phyloP scores from a whole-genome alignment of 2,113 vertebrate genomes.

The Ciconia stormi region DNA sequence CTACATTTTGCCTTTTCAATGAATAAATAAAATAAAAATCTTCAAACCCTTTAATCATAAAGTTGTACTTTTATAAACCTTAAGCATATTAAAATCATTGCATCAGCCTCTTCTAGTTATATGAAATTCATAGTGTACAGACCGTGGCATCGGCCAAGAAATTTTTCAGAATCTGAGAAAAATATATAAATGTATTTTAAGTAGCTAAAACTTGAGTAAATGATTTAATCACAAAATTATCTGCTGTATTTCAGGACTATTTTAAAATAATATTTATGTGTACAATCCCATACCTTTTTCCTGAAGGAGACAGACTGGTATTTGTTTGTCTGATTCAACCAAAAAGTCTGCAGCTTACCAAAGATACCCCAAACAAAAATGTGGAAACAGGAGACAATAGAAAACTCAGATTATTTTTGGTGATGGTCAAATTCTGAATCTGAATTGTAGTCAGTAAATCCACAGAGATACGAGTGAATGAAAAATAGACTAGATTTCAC shows the following conservation, averaged over 20 bases:
- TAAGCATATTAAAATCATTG: not conserved
- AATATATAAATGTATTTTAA: not conserved
- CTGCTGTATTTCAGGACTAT: not conserved
- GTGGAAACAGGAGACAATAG: not conserved
- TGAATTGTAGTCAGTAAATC: not conserved
- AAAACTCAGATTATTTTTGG: not conserved
- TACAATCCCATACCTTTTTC: not conserved
- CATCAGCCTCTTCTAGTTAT: not conserved
- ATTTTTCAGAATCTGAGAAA: not conserved
- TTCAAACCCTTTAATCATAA: not conserved
- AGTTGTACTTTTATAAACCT: not conserved
- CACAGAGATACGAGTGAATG: not conserved
- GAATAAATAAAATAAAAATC: not conserved
- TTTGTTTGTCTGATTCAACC: not conserved
- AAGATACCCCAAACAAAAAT: not conserved
- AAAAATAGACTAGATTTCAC: not conserved
- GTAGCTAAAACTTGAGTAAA: not conserved
- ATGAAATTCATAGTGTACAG: not conserved
- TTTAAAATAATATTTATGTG: not conserved
- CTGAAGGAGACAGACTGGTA: not conserved
- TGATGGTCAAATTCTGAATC: not conserved
- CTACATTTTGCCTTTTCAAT: not conserved
- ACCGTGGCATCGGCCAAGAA: not conserved
- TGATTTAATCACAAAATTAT: not conserved
- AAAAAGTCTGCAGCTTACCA: not conserved